Conservation (phyloP, 2,888 invertebrate species). For the Sinohyriopsis cumingii region DNA sequence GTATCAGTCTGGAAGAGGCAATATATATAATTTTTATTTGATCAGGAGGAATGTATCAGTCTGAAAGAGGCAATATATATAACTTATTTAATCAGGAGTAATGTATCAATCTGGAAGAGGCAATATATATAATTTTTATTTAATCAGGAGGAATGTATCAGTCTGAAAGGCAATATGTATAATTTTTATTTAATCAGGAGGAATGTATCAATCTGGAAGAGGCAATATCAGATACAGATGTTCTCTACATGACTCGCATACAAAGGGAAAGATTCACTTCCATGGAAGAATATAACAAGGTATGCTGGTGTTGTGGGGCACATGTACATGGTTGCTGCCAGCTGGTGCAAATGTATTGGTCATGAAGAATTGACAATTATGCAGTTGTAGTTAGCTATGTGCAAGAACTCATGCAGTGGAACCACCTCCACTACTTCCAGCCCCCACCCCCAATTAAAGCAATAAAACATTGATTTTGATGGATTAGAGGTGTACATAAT, state of each 20-base stretch:
- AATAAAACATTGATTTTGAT: no score
- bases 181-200: conserved; percentile 49
- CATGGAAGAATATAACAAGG: conserved; percentile 89
- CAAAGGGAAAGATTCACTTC: conserved; percentile 92
- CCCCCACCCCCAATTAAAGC: no score
- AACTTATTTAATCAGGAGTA: neutral
- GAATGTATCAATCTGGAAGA: conserved; percentile 80
- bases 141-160: neutral
- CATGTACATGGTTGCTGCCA: neutral
- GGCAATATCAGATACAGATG: conserved; percentile 93
- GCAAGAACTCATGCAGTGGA: no score
- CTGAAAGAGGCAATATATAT: neutral
- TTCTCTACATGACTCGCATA: conserved; percentile 98
- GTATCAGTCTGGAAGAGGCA: neutral
- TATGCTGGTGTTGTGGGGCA: conserved; percentile 11
- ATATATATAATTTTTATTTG: neutral
- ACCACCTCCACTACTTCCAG: no score
- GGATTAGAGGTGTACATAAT: no score
- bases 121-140: neutral
- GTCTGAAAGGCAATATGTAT: neutral
- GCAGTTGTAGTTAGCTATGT: no score
- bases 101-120: neutral
- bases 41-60: neutral
- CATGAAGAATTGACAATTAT: no score
- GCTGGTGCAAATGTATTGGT: neutral